Percentiles rank a stretch among this genome's conserved stretches.
phyloP scores from a whole-genome alignment of 2,113 vertebrate species.

The Archocentrus centrarchus region DNA sequence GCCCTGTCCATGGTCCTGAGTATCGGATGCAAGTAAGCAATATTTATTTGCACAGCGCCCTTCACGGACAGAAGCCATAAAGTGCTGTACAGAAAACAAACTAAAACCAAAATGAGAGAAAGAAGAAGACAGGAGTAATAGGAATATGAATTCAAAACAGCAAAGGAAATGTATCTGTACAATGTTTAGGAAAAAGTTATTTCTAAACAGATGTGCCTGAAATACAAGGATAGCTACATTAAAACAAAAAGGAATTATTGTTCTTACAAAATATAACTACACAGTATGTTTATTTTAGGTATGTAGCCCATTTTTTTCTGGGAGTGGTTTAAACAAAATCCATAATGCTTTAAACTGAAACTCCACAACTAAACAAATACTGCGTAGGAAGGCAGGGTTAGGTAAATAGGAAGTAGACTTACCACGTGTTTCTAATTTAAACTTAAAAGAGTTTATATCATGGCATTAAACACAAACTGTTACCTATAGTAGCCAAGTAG shows the following conservation, averaged over 20 bases:
- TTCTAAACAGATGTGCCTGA: too few relatives aligned
- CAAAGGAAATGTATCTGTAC: not conserved
- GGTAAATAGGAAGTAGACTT: not conserved
- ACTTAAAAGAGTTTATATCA: not conserved
- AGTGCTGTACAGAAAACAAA: not conserved
- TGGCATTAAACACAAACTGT: not conserved
- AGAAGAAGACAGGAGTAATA: not conserved
- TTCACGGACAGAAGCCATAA: not conserved
- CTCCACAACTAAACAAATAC: not conserved
- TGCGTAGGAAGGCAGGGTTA: not conserved
- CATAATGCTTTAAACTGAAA: not conserved
- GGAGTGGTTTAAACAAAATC: not conserved
- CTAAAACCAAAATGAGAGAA: not conserved
- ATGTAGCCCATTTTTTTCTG: not conserved
- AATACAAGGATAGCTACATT: not conserved
- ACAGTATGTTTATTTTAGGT: not conserved
- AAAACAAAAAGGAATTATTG: not conserved
- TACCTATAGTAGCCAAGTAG: not conserved
- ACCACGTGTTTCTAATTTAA: not conserved
- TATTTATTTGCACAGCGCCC: not conserved
- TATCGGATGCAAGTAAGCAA: not conserved
- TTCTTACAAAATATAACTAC: not conserved
- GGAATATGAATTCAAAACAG: not conserved
- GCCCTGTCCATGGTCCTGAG: conserved; percentile 64
- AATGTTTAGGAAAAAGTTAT: too few relatives aligned